Percentiles rank a stretch among this genome's conserved stretches.
These are phyloP conservation scores for Mantis religiosa DNA, from an alignment of 2,888 invertebrate genomes.

Conservation along the genomic window DNA sequence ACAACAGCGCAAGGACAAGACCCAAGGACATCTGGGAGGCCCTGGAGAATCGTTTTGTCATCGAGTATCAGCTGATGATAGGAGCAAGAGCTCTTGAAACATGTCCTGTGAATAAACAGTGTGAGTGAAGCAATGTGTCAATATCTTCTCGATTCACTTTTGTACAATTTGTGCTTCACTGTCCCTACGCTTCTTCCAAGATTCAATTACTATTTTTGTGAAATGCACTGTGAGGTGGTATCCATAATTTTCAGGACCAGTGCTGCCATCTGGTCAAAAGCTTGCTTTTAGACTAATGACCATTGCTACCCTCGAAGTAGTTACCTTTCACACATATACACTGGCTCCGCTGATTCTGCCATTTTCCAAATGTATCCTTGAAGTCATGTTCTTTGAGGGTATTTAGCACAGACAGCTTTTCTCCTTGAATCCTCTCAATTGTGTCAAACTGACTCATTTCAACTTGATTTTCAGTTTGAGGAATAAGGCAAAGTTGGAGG, in stretches of 20 bases:
- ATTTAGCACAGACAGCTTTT: not conserved
- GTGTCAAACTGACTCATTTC: not conserved
- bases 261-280: not conserved
- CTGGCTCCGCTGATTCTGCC: not conserved
- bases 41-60: too few relatives aligned
- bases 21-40: too few relatives aligned
- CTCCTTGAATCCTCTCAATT: too few relatives aligned
- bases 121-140: too few relatives aligned
- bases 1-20: too few relatives aligned
- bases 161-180: too few relatives aligned
- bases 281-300: not conserved
- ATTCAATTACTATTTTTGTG: too few relatives aligned
- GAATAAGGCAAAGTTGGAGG: not conserved
- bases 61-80: too few relatives aligned
- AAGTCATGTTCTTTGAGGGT: not conserved
- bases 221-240: not conserved
- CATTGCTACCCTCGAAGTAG: not conserved
- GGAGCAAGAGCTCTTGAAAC: too few relatives aligned
- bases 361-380: not conserved
- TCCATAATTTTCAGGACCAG: not conserved
- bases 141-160: too few relatives aligned
- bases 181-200: too few relatives aligned
- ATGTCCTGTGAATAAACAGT: too few relatives aligned
- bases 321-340: not conserved
- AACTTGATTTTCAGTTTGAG: not conserved